Conservation (phyloP, 2,113 vertebrate genomes). For the Aldabrachelys gigantea region DNA sequence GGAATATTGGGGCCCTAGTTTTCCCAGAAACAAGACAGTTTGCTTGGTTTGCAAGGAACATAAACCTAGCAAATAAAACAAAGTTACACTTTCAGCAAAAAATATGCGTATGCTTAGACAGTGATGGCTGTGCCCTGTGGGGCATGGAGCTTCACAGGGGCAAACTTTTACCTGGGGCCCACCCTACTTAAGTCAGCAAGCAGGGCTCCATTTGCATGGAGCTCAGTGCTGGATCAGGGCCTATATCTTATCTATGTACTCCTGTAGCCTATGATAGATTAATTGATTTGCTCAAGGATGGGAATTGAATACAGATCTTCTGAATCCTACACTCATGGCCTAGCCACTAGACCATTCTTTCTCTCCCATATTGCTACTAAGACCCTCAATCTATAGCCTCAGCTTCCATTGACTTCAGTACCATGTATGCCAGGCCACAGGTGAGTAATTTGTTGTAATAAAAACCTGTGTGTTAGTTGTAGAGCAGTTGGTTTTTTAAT, state of each 20-base stretch:
- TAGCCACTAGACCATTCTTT: neutral
- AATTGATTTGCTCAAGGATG: fast-evolving
- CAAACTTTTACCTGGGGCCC: neutral
- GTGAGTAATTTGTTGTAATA: neutral
- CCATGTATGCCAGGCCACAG: neutral
- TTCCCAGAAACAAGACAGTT: neutral
- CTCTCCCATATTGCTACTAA: neutral
- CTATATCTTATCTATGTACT: neutral
- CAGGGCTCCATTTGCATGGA: neutral
- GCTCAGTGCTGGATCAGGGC: neutral
- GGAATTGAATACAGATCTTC: neutral
- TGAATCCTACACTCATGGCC: neutral
- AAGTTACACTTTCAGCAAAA: fast-evolving
- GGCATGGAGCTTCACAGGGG: neutral
- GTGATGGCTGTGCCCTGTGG: fast-evolving
- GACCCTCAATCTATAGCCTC: neutral
- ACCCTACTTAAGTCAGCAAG: neutral
- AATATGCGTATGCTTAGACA: neutral
- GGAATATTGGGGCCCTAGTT: neutral
- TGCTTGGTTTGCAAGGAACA: neutral
- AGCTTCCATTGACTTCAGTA: neutral
- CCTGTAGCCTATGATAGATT: neutral
- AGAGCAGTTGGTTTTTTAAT: neutral
- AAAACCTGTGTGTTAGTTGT: neutral
- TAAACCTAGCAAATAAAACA: neutral